A percentile compares a stretch with the other conserved stretches of the same genome.
Evolutionary conservation across 2,888 invertebrate genomes (phyloP).

Genomic region (Antitype chi): DNA sequence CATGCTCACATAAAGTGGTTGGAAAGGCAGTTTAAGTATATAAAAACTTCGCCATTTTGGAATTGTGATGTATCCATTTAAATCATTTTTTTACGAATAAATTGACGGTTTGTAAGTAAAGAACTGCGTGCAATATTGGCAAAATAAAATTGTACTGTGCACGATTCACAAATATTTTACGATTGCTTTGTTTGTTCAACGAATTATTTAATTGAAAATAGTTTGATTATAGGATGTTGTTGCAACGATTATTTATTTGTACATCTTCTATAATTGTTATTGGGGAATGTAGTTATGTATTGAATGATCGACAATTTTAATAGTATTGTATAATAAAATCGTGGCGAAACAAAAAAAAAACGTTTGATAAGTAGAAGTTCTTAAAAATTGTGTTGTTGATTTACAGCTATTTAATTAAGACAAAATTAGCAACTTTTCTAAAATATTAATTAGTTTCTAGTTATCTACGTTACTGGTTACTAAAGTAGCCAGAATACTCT

Average conservation of each 20-base stretch:
- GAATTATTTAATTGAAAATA: slow-evolving; percentile 34
- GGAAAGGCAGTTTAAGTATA: slow-evolving; percentile 12
- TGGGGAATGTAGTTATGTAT: slow-evolving; percentile 3
- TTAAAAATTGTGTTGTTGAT: slow-evolving; percentile 9
- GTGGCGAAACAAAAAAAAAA: neutral
- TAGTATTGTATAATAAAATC: neutral
- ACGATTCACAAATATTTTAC: neutral
- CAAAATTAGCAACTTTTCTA: neutral
- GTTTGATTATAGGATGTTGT: slow-evolving; percentile 25
- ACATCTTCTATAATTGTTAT: neutral
- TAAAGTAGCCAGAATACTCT: neutral
- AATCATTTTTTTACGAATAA: slow-evolving; percentile 7
- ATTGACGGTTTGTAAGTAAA: slow-evolving; percentile 5
- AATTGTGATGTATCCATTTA: slow-evolving; percentile 38
- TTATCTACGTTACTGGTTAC: neutral
- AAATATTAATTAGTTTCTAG: neutral
- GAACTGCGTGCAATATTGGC: neutral
- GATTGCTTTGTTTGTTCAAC: slow-evolving; percentile 32
- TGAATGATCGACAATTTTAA: slow-evolving; percentile 5
- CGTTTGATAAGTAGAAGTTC: no score
- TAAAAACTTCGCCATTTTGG: slow-evolving; percentile 21
- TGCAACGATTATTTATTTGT: slow-evolving; percentile 42
- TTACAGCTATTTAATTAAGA: slow-evolving; percentile 1
- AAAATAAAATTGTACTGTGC: slow-evolving; percentile 4
- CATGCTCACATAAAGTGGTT: slow-evolving; percentile 23